These are phyloP conservation scores for Cryptophagus acutangulus DNA, from an alignment of 2,888 invertebrate genomes.

Conservation along the genomic window DNA sequence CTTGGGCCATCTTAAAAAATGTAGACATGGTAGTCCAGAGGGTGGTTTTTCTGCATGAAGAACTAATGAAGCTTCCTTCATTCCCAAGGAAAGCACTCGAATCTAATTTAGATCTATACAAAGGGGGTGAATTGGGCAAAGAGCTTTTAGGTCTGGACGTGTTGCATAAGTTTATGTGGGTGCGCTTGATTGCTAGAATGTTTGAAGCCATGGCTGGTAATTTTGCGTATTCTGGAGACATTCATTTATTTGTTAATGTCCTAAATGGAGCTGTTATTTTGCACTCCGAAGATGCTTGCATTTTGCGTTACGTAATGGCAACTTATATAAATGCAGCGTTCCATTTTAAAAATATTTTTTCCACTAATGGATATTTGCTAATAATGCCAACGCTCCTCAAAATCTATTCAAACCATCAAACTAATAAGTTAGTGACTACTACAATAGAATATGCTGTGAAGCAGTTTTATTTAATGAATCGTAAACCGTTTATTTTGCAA, in stretches of 20 bases:
- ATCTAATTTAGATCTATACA: conserved; percentile 89
- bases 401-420: conserved; percentile 96
- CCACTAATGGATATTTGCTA: conserved; percentile 93
- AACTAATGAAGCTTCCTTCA: conserved; percentile 95
- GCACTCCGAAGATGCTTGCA: conserved; percentile 94
- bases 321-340: conserved; percentile 96
- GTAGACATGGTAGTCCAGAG: conserved; percentile 94
- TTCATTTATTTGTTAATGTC: conserved; percentile 96
- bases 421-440: conserved; percentile 89
- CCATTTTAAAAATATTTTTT: conserved; percentile 98
- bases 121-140: conserved; percentile 83
- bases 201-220: conserved; percentile 98
- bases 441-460: conserved; percentile 98
- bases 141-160: conserved; percentile 76
- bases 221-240: conserved; percentile 94
- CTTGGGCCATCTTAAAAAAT: conserved; percentile 88
- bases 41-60: conserved; percentile 97
- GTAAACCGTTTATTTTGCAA: conserved; percentile 97
- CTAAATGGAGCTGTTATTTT: conserved; percentile 93
- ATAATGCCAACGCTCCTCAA: conserved; percentile 97
- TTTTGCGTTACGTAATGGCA: conserved; percentile 92
- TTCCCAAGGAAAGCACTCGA: conserved; percentile 98
- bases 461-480: conserved; percentile 95
- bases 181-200: conserved; percentile 91
- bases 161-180: conserved; percentile 98